Conservation (phyloP, 2,113 vertebrate genomes). For the Alexandromys fortis region DNA sequence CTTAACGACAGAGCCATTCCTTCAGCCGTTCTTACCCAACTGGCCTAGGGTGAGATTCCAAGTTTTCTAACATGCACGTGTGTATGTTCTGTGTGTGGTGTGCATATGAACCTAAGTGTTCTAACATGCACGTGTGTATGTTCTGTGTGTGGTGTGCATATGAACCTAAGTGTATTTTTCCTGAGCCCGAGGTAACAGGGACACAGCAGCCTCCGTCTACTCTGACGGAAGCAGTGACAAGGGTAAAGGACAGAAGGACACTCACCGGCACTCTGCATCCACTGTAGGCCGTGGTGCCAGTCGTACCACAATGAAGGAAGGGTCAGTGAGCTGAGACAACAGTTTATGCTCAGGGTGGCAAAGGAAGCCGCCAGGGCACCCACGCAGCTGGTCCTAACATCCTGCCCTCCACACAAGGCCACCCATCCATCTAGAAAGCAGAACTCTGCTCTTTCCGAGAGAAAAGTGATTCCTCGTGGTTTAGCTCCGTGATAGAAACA, state of each 20-base stretch:
- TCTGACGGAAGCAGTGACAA: background rate
- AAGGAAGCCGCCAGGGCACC: background rate
- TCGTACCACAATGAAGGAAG: background rate
- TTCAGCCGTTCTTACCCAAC: background rate
- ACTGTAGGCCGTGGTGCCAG: background rate
- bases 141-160: too few species aligned
- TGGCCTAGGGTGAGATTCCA: background rate
- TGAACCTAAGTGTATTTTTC: background rate
- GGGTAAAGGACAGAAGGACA: background rate
- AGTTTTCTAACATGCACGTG: background rate
- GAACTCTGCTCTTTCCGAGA: background rate
- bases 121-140: background rate
- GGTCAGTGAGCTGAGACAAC: background rate
- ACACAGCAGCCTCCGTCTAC: background rate
- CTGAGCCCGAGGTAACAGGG: background rate
- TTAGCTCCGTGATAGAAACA: background rate
- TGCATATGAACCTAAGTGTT: background rate
- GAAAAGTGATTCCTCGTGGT: conserved; percentile 31
- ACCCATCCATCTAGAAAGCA: background rate
- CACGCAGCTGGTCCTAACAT: background rate
- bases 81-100: background rate
- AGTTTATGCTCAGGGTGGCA: background rate
- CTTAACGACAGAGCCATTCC: background rate
- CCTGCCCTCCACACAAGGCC: background rate
- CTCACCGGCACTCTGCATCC: background rate